Percentiles rank a stretch among this genome's conserved stretches.
These are phyloP conservation scores for Alosa alosa DNA, from an alignment of 2,113 vertebrate species.

Conservation along the genomic window DNA sequence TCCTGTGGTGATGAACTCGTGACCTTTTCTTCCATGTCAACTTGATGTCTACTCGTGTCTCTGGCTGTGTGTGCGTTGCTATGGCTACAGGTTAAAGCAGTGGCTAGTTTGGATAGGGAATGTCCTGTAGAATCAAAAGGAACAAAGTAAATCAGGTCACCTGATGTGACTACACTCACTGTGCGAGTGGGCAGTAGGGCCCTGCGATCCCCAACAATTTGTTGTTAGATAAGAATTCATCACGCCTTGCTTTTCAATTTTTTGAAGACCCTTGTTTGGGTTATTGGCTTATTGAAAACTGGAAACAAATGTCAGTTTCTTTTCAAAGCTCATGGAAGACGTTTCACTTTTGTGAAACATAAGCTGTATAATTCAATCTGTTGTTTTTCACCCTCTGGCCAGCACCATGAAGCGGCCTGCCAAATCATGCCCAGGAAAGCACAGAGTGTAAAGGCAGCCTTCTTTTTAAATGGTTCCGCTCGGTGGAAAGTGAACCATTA, in stretches of 20 bases:
- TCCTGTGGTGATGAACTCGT: neutral
- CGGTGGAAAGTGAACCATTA: neutral
- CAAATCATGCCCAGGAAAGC: neutral
- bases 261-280: neutral
- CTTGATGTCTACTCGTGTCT: neutral
- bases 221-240: neutral
- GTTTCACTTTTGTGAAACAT: neutral
- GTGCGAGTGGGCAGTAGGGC: neutral
- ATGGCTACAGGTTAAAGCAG: neutral
- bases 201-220: neutral
- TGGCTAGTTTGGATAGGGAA: neutral
- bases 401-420: neutral
- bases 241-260: too few species aligned
- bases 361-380: neutral
- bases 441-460: neutral
- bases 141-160: neutral
- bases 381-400: neutral
- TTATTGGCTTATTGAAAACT: neutral
- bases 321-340: neutral
- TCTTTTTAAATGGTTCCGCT: neutral
- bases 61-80: neutral
- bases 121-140: neutral
- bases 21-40: neutral
- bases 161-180: neutral
- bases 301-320: neutral